These are phyloP conservation scores for Dyspetes luteomarginatus DNA, from an alignment of 2,888 invertebrate species.

Conservation along the genomic window DNA sequence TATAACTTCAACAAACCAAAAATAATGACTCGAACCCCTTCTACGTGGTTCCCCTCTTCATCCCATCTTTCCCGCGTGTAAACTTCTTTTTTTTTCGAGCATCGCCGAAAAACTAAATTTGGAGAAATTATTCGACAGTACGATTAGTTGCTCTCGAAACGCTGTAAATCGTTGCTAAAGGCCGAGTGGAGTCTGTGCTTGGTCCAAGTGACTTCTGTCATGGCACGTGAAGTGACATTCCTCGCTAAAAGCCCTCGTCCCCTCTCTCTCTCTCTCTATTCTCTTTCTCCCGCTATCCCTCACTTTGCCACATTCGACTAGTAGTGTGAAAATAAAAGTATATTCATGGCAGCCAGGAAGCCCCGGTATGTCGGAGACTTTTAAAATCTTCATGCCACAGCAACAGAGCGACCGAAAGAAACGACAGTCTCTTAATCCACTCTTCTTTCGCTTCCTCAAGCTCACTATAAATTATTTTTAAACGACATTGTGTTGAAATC, in stretches of 20 bases:
- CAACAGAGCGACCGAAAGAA: conserved; percentile 45
- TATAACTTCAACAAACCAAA: conserved; percentile 49
- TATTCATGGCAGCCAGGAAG: conserved; percentile 55
- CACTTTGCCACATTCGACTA: conserved; percentile 51
- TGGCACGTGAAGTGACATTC: conserved; percentile 65
- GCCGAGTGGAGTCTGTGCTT: conserved; percentile 50
- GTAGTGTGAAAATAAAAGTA: conserved; percentile 55
- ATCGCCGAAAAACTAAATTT: conserved; percentile 16
- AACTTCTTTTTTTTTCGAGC: no score
- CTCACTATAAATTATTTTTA: conserved; percentile 72
- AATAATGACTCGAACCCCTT: conserved; percentile 44
- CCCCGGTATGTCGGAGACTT: conserved; percentile 56
- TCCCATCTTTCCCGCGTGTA: not conserved
- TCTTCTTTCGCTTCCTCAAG: conserved; percentile 52
- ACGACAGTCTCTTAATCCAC: conserved; percentile 67
- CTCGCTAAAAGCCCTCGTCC: conserved; percentile 66
- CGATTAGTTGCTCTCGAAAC: conserved; percentile 44
- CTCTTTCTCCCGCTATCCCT: conserved; percentile 30
- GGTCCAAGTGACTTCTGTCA: conserved; percentile 54
- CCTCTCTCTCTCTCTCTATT: conserved; percentile 37
- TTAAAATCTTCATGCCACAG: conserved; percentile 65
- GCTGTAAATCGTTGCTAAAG: conserved; percentile 50
- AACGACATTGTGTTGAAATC: conserved; percentile 69
- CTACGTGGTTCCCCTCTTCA: not conserved
- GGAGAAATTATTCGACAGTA: conserved; percentile 33